Conservation (phyloP, 2,888 invertebrate genomes). For the Drosophila subsilvestris region DNA sequence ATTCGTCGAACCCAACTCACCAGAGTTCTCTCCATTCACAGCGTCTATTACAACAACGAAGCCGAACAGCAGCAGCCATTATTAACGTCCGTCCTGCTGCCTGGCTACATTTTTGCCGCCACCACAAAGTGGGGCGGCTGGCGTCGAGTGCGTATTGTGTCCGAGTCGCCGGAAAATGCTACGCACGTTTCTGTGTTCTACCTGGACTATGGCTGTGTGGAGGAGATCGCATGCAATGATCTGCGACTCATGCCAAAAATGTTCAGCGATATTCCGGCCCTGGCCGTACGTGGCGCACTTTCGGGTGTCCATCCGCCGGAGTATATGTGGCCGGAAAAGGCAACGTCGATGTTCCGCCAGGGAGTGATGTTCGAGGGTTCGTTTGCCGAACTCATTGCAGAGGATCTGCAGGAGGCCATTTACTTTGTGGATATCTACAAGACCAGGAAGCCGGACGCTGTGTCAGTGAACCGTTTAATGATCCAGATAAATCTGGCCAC, state of each 20-base stretch:
- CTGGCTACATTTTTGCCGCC: conserved; percentile 36
- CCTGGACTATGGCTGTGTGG: conserved; percentile 34
- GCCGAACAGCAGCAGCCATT: background rate
- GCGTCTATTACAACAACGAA: too few relatives aligned
- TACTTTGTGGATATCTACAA: conserved; percentile 13
- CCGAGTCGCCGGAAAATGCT: background rate
- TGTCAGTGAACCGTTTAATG: conserved; percentile 12
- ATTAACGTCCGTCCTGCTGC: conserved; percentile 8
- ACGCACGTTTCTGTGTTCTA: conserved; percentile 9
- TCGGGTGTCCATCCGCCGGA: conserved; percentile 41
- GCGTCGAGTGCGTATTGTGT: conserved; percentile 37
- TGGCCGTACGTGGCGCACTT: conserved; percentile 41
- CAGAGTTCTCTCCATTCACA: too few relatives aligned
- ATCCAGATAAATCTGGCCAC: conserved; percentile 22
- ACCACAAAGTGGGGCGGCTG: background rate
- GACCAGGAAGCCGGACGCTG: background rate
- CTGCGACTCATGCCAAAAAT: conserved; percentile 8
- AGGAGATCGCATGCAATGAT: background rate
- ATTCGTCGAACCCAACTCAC: too few relatives aligned
- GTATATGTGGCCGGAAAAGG: conserved; percentile 36
- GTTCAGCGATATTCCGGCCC: conserved; percentile 12
- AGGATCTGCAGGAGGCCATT: conserved; percentile 21
- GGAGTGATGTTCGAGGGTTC: background rate
- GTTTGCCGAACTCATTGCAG: conserved; percentile 24
- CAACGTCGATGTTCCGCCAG: conserved; percentile 6